Evolutionary conservation across 2,113 vertebrate species (phyloP).

Genomic region (Scolopax mira): DNA sequence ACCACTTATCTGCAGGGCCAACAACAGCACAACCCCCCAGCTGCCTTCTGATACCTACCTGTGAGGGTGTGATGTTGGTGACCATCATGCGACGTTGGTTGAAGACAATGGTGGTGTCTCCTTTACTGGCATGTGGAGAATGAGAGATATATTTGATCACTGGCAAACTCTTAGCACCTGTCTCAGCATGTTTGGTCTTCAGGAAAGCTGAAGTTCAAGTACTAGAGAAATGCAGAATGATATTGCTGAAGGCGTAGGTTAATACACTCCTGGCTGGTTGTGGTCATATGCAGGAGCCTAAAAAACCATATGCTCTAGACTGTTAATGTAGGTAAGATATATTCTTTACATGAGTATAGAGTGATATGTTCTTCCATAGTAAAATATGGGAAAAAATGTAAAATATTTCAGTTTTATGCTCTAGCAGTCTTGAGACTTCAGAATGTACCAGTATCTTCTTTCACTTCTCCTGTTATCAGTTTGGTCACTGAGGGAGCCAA

Average conservation of each 20-base stretch:
- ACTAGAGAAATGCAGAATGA: not conserved
- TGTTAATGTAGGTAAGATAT: not conserved
- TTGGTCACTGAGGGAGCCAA: not conserved
- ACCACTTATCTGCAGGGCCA: not conserved
- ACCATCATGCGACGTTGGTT: not conserved
- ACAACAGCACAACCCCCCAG: accelerated
- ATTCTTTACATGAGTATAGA: not conserved
- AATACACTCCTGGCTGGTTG: not conserved
- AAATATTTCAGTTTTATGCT: not conserved
- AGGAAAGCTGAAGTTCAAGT: not conserved
- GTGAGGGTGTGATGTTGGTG: not conserved
- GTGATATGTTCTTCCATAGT: not conserved
- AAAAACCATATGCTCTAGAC: not conserved
- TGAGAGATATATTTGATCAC: not conserved
- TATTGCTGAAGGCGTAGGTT: not conserved
- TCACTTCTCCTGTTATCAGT: not conserved
- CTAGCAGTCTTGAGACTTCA: not conserved
- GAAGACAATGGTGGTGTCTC: not conserved
- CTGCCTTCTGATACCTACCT: not conserved
- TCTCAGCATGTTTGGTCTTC: not conserved
- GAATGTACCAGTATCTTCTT: not conserved
- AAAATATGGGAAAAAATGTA: not conserved
- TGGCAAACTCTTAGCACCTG: not conserved
- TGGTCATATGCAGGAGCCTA: not conserved
- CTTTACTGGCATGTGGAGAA: not conserved